A percentile compares a stretch with the other conserved stretches of the same genome.
phyloP scores from a whole-genome alignment of 2,113 vertebrate species.

The Triplophysa dalaica region DNA sequence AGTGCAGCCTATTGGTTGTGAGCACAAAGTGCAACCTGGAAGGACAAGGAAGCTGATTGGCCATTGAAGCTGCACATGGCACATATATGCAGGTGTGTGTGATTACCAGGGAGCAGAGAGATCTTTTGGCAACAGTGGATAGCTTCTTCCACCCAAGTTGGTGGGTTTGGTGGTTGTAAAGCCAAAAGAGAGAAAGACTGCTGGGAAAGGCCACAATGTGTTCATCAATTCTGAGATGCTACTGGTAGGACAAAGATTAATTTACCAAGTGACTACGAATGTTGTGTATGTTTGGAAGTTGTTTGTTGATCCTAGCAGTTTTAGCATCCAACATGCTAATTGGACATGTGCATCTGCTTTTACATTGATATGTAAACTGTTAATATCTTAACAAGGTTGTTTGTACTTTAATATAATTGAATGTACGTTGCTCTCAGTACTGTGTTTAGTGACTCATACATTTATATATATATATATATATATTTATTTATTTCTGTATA shows the following conservation, averaged over 20 bases:
- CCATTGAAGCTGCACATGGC: not conserved
- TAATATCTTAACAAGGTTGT: too few relatives aligned
- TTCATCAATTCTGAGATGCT: not conserved
- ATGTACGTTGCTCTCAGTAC: too few relatives aligned
- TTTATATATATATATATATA: too few relatives aligned
- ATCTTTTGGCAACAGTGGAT: not conserved
- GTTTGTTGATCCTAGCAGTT: too few relatives aligned
- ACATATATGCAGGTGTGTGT: not conserved
- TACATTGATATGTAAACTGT: too few relatives aligned
- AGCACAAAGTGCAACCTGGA: not conserved
- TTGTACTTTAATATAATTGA: too few relatives aligned
- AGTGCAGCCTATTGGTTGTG: not conserved
- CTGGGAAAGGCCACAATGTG: not conserved
- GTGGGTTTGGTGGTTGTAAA: not conserved
- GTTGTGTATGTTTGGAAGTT: too few relatives aligned
- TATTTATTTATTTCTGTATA: not conserved
- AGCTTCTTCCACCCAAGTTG: not conserved
- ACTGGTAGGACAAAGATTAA: too few relatives aligned
- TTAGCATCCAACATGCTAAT: too few relatives aligned
- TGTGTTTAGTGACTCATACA: not conserved
- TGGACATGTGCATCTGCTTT: too few relatives aligned
- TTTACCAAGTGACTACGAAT: too few relatives aligned
- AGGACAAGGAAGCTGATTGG: not conserved
- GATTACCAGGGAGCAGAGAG: not conserved
- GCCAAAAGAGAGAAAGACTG: not conserved